A percentile compares a stretch with the other conserved stretches of the same genome.
phyloP scores from a whole-genome alignment of 2,113 vertebrate species.

The Trochalopteron elliotii region DNA sequence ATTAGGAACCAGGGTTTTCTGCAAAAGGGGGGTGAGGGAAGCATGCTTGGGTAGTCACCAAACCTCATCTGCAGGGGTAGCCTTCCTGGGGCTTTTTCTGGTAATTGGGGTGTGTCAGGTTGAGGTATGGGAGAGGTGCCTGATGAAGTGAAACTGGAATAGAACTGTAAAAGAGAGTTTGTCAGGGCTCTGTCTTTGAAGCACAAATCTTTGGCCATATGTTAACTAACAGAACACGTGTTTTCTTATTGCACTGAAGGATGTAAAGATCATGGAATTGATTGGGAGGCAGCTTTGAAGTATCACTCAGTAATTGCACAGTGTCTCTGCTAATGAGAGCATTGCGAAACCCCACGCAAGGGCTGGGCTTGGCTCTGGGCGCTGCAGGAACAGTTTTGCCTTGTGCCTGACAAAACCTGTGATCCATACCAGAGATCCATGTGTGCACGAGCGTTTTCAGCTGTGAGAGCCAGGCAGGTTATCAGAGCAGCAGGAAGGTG shows the following conservation, averaged over 20 bases:
- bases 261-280: neutral
- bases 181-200: neutral
- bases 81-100: neutral
- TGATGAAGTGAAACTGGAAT: neutral
- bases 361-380: neutral
- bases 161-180: neutral
- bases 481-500: rapidly evolving
- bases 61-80: neutral
- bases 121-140: neutral
- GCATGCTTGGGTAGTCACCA: rapidly evolving
- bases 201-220: rapidly evolving
- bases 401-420: neutral
- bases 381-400: neutral
- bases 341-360: rapidly evolving
- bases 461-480: neutral
- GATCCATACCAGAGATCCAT: rapidly evolving
- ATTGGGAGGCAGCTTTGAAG: neutral
- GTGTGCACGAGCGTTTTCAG: neutral
- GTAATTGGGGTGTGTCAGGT: neutral
- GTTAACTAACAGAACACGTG: neutral
- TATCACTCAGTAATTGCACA: neutral
- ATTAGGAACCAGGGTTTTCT: neutral
- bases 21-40: neutral
- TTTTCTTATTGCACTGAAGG: neutral
- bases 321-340: neutral